Conservation (phyloP, 2,888 invertebrate genomes). For the Esperia sulphurella region DNA sequence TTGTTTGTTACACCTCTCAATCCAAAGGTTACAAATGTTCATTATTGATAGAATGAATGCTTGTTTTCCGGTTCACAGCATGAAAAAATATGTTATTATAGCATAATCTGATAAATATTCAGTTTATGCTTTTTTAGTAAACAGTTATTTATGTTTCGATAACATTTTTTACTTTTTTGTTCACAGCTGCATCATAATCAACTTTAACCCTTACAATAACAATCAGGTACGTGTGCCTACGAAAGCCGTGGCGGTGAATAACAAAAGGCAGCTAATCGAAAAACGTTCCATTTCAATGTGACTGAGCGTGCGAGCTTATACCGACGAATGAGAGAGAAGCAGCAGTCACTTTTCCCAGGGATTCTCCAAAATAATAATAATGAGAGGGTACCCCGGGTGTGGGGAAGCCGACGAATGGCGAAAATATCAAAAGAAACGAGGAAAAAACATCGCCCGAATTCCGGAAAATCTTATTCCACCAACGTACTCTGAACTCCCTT, state of each 20-base stretch:
- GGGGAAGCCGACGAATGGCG: slow-evolving; percentile 29
- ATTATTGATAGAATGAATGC: no score
- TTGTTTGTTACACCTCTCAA: no score
- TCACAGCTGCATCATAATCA: slow-evolving; percentile 7
- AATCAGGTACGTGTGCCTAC: slow-evolving; percentile 12
- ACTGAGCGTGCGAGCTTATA: slow-evolving; percentile 18
- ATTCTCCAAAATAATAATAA: slow-evolving; percentile 41
- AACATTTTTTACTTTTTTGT: not conserved
- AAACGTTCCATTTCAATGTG: slow-evolving; percentile 23
- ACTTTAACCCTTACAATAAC: slow-evolving; percentile 13
- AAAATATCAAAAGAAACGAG: slow-evolving; percentile 45
- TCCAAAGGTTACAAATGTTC: no score
- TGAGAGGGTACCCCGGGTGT: slow-evolving; percentile 19
- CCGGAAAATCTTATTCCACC: slow-evolving; percentile 41
- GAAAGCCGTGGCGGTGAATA: slow-evolving; percentile 10
- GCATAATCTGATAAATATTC: no score
- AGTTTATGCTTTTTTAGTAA: no score
- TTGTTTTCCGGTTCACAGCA: no score
- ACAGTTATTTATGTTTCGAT: not conserved
- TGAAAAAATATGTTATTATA: no score
- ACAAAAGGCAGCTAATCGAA: slow-evolving; percentile 26
- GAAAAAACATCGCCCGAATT: slow-evolving; percentile 39
- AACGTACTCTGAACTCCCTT: slow-evolving; percentile 23
- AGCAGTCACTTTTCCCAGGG: slow-evolving; percentile 36
- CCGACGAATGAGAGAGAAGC: slow-evolving; percentile 16